Evolutionary conservation across 2,797 vertebrate species (phyloP).

Genomic region (Cephalopachus bancanus): DNA sequence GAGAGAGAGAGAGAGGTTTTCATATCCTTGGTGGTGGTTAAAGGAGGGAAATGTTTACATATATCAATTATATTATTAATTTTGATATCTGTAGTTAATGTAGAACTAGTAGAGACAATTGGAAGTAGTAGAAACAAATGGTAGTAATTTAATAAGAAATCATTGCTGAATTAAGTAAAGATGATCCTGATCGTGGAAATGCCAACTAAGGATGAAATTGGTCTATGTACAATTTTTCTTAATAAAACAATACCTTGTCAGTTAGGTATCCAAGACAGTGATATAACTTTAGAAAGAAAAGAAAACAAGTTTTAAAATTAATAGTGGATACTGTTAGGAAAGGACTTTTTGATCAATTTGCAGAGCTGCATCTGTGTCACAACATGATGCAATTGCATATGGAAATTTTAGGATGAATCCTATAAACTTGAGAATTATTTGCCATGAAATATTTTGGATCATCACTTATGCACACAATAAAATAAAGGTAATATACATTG

Average conservation of each 20-base stretch:
- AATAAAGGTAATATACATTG: not conserved
- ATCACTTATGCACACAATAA: not conserved
- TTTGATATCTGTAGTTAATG: not conserved
- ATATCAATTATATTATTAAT: not conserved
- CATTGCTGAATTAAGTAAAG: not conserved
- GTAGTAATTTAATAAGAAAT: not conserved
- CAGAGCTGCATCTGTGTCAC: not conserved
- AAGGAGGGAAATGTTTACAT: not conserved
- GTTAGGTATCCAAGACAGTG: not conserved
- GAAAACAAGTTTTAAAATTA: not conserved
- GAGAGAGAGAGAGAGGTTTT: not conserved
- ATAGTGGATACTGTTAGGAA: not conserved
- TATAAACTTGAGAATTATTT: not conserved
- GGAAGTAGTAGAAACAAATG: not conserved
- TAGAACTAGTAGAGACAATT: not conserved
- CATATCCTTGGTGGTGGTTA: not conserved
- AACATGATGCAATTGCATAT: not conserved
- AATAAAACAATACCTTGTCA: not conserved
- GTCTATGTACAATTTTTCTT: not conserved
- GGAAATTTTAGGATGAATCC: not conserved
- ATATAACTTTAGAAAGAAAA: not conserved
- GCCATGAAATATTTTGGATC: not conserved
- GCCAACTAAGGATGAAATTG: not conserved
- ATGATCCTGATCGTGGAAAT: not conserved
- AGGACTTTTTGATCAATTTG: not conserved